Evolutionary conservation across 1,140 invertebrate species (phyloP).

Genomic region (Macrotrachela quadricornifera): DNA sequence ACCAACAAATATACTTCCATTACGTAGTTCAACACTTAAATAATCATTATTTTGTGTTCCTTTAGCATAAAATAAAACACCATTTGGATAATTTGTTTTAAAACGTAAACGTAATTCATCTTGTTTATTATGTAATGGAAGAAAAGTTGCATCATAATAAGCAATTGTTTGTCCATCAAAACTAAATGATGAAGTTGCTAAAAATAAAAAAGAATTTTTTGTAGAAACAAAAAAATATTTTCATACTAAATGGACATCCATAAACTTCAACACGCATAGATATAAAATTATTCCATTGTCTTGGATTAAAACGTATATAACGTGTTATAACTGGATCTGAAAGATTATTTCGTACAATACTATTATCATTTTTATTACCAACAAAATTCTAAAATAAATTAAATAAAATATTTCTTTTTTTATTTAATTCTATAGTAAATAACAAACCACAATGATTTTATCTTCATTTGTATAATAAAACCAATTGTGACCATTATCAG

Average conservation of each 20-base stretch:
- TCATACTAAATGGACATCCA: conserved; percentile 73
- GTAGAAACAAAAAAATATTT: not conserved
- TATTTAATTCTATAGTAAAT: not conserved
- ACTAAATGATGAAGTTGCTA: conserved; percentile 55
- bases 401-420: too few relatives aligned
- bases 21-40: conserved; percentile 62
- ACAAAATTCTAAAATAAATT: conserved; percentile 55
- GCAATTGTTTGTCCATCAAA: conserved; percentile 46
- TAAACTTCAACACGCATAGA: conserved; percentile 76
- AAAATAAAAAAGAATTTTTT: conserved; percentile 11
- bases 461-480: conserved; percentile 19
- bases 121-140: conserved; percentile 44
- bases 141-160: conserved; percentile 50
- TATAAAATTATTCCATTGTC: conserved; percentile 77
- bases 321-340: conserved; percentile 86
- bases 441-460: conserved; percentile 16
- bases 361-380: conserved; percentile 67
- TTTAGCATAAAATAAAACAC: conserved; percentile 65
- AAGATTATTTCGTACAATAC: conserved; percentile 58
- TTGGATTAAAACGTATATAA: conserved; percentile 80
- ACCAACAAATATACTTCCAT: conserved; percentile 68
- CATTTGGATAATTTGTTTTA: conserved; percentile 66
- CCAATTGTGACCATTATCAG: conserved; percentile 36
- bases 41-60: conserved; percentile 76
- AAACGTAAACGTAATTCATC: conserved; percentile 76